Evolutionary conservation across 2,113 vertebrate species (phyloP).

Genomic region (Rhea americana): DNA sequence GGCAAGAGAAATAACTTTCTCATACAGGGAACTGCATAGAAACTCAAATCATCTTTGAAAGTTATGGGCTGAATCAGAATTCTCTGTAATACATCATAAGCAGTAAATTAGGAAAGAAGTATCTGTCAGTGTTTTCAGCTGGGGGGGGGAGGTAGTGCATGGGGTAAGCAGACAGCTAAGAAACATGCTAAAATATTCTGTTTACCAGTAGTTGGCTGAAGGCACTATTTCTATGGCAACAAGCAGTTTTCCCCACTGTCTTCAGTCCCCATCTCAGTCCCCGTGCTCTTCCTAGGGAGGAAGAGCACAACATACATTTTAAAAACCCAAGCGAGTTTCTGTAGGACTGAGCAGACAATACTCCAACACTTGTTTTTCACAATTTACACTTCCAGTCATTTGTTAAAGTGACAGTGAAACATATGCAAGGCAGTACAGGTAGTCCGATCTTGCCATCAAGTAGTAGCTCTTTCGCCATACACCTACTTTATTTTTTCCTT

Average conservation of each 20-base stretch:
- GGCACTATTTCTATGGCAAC: neutral
- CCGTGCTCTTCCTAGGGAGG: neutral
- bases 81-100: neutral
- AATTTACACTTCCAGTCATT: neutral
- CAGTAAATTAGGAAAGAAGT: neutral
- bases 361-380: neutral
- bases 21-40: neutral
- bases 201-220: neutral
- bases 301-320: accelerated
- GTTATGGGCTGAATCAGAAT: neutral
- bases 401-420: neutral
- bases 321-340: neutral
- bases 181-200: neutral
- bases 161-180: neutral
- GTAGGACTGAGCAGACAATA: accelerated
- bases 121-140: neutral
- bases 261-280: neutral
- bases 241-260: neutral
- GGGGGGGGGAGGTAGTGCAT: neutral
- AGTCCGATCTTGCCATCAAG: neutral
- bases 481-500: neutral
- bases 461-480: neutral
- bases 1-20: neutral
- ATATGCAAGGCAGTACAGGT: accelerated
- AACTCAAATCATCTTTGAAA: neutral